A percentile compares a stretch with the other conserved stretches of the same genome.
Evolutionary conservation across 2,113 vertebrate species (phyloP).

Genomic region (Trogon surrucura): DNA sequence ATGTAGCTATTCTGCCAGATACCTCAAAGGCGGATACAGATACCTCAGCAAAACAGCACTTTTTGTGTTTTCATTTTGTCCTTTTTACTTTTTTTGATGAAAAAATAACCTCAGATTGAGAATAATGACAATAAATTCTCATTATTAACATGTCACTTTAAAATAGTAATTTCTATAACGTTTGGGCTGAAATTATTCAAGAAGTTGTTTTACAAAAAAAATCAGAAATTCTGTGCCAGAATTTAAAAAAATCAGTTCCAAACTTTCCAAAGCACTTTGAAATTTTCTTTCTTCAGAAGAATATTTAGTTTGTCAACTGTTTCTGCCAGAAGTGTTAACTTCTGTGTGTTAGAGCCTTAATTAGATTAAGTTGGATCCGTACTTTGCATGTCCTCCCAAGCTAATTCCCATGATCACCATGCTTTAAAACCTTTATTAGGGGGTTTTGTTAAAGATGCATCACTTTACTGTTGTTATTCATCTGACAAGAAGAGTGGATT

Average conservation of each 20-base stretch:
- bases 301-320: neutral
- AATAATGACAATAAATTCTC: neutral
- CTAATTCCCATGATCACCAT: constrained; percentile 31
- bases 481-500: constrained; percentile 31
- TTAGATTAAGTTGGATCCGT: constrained; percentile 29
- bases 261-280: neutral
- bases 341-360: neutral
- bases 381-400: neutral
- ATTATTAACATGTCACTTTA: neutral
- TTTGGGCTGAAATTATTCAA: neutral
- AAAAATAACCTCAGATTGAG: neutral
- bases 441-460: constrained; percentile 33
- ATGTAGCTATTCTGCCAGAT: neutral
- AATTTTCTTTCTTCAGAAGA: neutral
- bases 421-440: constrained; percentile 38
- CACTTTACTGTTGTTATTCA: constrained; percentile 30
- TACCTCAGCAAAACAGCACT: neutral
- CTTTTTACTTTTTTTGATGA: neutral
- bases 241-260: neutral
- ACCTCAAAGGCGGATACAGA: neutral
- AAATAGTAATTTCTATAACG: neutral
- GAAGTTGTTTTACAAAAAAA: neutral
- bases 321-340: neutral
- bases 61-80: neutral
- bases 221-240: neutral